Base-by-base conservation (phyloP, 2,113 vertebrate genomes). In the Philantomba maxwellii region DNA sequence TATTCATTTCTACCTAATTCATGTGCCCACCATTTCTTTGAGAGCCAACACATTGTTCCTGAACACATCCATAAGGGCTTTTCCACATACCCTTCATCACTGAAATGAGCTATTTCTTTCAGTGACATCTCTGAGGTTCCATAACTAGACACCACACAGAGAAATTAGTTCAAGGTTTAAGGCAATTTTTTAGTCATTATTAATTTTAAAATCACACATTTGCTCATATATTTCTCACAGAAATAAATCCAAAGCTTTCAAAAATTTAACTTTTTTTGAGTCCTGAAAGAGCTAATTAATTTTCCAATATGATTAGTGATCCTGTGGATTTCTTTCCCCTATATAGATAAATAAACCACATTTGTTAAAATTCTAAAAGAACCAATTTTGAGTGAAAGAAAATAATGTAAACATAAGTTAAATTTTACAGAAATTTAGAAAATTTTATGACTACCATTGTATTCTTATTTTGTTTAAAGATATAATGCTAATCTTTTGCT, bases 161-260 rank as follows among this genome's bases (percentile, higher is more conserved):
- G 23, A 90, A 93, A 92, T 86, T 9, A 87, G 47, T 66, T 13
- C 21, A 60, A 39, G 28, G 33, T 87, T 88, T 81, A 75, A 66
- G 70, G 45, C 15, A 90, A 93, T 91, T 92, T 77, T 81, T 93
- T 60, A 94, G 19, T 36, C 1, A 78, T 94, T 90, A 90, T 49
- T 97, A 84, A 62, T 87, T 92, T 92, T 19, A 70, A 81, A 95
- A 94, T 92, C 85, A 92, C 73, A 92, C n/a, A 87, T 91, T 36
- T 70, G 25, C 16, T 95, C 77, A 75, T n/a, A 53, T 49, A 80
- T 87, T n/a, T 95, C 15, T 78, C 49, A 92, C 14, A 49, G 21
- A 97, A 94, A 92, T 81, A 51, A 91, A 78, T 21, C 10, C 17
- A 77, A 90, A 36, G 47, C 26, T 73, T 97, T 89, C 21, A 91